Evolutionary conservation across 1,140 invertebrate genomes (phyloP), one percentile per base, ranked within the genome.

Genomic region (Drosophila sturtevanti): DNA sequence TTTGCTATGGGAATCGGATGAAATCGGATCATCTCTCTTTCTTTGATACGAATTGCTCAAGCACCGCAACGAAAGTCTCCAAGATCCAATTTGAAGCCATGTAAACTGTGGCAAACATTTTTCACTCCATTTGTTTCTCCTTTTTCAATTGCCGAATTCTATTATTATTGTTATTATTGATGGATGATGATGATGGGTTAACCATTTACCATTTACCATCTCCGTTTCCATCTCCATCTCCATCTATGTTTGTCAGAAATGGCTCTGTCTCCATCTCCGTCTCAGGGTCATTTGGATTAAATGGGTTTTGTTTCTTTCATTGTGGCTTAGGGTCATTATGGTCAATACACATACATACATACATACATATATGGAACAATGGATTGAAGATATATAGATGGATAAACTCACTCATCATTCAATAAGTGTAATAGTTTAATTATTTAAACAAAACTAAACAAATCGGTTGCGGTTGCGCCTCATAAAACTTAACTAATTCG

Each of bases 201-300:
- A 60, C 68, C 60, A 69, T 81, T 71, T 63, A 52, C 65, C 16
- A n/a, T n/a, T 35, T 14, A 10, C 27, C 18, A 16, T 34, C 27
- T 10, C n/a, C n/a, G 22, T 56, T 16, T 11, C 11, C 16, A n/a
- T 48, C 24, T 31, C 6, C 52, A 22, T 55, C 51, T 54, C n/a
- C 14, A 7, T 55, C 51, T 22, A 1, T n/a, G 24, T 72, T 59
- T n/a, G n/a, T n/a, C n/a, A n/a, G n/a, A n/a, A n/a, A n/a, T n/a
- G n/a, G n/a, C n/a, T 69, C 41, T 7, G 16, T 44, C 41, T 14
- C 41, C 16, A 48, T 48, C 65, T 62, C 72, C 68, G 22, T 70
- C 37, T 70, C 84, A 87, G 84, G 82, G 82, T 79, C 82, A 82
- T 82, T 89, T 68, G 55, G 79, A 82, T 87, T 74, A 77, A 85